Evolutionary conservation across 1,140 invertebrate genomes (phyloP), one percentile per base, ranked within the genome.

Genomic region (Dreissena rostriformis): DNA sequence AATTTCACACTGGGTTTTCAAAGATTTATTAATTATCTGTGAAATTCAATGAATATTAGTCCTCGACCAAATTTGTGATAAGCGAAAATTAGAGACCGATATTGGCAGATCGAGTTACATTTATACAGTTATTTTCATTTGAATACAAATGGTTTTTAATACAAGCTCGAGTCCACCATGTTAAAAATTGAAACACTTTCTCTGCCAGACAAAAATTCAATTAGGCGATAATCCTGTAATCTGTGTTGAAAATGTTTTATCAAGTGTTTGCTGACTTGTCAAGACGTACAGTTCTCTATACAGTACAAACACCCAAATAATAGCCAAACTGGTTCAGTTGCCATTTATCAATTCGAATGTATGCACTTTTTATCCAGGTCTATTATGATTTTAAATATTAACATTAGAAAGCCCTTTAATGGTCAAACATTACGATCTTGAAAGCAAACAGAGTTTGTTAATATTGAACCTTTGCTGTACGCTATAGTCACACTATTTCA

Each of bases 191-290:
- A 2, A 39, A 39, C 39, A 39, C 39, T 39, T 39, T 39, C 4
- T 39, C 2, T 61, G 77, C 26, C 70, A 39, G 57, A 79, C 55
- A 79, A 53, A 79, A 71, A 79, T 79, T 79, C 77, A 79, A 79
- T 79, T 79, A 70, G 70, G 53, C 29, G 63, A 55, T 79, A 70
- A 79, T 79, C 77, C 68, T 57, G 19, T 57, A 79, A 79, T 79
- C 77, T 71, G n/a, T 51, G 68, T 79, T 70, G 66, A 24, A 79
- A 79, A 79, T 68, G 55, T 61, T 55, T 79, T 79, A 70, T 79
- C 77, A 51, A 57, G 77, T 70, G 67, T 79, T 70, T 79, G 57
- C 77, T 15, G 39, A 70, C 77, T 53, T 55, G 77, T 67, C 65
- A 71, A 28, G 29, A 70, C 57, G n/a, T n/a, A n/a, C n/a, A n/a